Conservation (phyloP, 2,797 vertebrate species). For the Myioborus miniatus region DNA sequence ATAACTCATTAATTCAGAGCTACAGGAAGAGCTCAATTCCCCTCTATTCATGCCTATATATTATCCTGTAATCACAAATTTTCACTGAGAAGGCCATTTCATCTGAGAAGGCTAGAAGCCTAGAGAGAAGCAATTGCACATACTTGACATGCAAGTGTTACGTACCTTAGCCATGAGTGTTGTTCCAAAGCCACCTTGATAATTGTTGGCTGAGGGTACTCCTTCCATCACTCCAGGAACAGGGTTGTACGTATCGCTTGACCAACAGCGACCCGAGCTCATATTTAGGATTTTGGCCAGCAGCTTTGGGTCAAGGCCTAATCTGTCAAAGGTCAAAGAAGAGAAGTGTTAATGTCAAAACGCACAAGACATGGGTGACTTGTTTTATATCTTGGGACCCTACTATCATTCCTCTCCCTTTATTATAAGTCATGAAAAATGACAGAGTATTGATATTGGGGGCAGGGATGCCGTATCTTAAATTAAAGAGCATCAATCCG, state of each 20-base stretch:
- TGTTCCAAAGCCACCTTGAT: constrained; percentile 95
- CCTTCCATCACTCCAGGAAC: constrained; percentile 99
- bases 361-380: constrained; percentile 71
- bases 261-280: constrained; percentile 98
- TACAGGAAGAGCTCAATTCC: background rate
- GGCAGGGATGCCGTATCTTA: constrained; percentile 53
- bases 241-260: constrained; percentile 98
- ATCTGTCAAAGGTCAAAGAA: constrained; percentile 84
- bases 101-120: background rate
- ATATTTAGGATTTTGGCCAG: constrained; percentile 97
- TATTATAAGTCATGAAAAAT: constrained; percentile 75
- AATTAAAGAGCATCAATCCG: constrained; percentile 73
- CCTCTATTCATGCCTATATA: background rate
- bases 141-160: background rate
- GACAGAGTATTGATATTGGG: constrained; percentile 85
- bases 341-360: constrained; percentile 77
- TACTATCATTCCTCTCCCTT: constrained; percentile 71
- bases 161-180: constrained; percentile 96
- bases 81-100: background rate
- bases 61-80: background rate
- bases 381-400: constrained; percentile 66
- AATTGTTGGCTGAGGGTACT: constrained; percentile 95
- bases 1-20: background rate
- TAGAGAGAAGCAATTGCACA: background rate
- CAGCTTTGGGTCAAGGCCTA: constrained; percentile 96